Evolutionary conservation across 2,797 vertebrate genomes (phyloP), one percentile per base, ranked within the genome.

Genomic region (Cryptoblepharus egeriae): DNA sequence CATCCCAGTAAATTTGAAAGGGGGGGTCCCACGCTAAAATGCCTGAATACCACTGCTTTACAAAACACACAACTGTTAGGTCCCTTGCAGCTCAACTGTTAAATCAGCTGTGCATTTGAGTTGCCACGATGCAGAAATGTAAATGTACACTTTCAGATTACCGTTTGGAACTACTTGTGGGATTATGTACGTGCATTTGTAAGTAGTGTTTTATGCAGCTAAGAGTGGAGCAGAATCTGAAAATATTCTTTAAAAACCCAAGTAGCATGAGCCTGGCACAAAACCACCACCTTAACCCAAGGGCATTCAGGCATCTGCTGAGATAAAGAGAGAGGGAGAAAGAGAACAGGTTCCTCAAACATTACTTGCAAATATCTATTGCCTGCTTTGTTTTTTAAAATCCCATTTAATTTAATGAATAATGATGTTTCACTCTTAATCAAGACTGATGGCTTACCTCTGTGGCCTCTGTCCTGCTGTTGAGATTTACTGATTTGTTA

Each of bases 231-330:
- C 49, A 88, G 78, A 81, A 89, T 49, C 61, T 75, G 30, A 65
- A 55, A 42, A 88, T 52, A 52, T 52, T 49, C 7, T 49, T 49
- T 5, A 49, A 49, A 49, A 49, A 49, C 45, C 45, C 45, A 49
- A 49, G 45, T 86, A 60, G n/a, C 35, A 60, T 45, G 30, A 28
- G 68, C 78, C 76, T 15, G 82, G 80, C 72, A 80, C 49, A 81
- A 85, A 91, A 77, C 24, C 85, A 88, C 79, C n/a, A n/a, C n/a
- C n/a, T n/a, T 68, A 45, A 69, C 84, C 76, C 49, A 86, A 89
- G 57, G 63, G 69, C 67, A 24, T 0, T 79, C 39, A 57, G 74
- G 32, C 45, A 73, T 65, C 35, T n/a, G n/a, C n/a, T n/a, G n/a
- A n/a, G n/a, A 65, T 26, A 49, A 52, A 20, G 49, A 2, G 63